phyloP scores from a whole-genome alignment of 1,140 invertebrate species.

The Ladona fulva region DNA sequence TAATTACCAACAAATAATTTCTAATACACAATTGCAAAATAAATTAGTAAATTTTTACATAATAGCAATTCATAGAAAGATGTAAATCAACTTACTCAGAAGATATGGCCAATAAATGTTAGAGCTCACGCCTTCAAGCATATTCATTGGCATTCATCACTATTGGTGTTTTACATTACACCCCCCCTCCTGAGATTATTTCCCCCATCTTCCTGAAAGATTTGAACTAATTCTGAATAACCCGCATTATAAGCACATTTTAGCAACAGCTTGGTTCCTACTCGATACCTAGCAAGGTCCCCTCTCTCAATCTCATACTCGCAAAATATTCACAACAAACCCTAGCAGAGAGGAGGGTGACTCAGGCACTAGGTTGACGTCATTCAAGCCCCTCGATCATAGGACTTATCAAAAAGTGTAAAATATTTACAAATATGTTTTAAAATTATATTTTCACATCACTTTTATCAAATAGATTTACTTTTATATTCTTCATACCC shows the following conservation, averaged over 20 bases:
- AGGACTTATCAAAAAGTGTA: constrained; percentile 10
- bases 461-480: constrained; percentile 2
- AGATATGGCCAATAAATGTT: background rate
- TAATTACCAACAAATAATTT: too few species aligned
- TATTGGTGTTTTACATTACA: background rate
- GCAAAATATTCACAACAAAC: background rate
- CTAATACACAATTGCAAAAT: too few species aligned
- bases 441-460: background rate
- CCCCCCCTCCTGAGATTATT: background rate
- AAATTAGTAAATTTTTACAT: too few species aligned
- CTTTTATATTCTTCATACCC: background rate
- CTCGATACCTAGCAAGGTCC: background rate
- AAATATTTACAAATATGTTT: constrained; percentile 9
- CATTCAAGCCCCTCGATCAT: background rate
- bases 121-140: background rate
- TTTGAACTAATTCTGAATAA: constrained; percentile 4
- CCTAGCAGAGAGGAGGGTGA: background rate
- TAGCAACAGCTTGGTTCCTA: background rate
- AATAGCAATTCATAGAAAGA: too few species aligned
- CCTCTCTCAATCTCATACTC: background rate
- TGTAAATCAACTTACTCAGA: too few species aligned
- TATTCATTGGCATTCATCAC: background rate
- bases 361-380: background rate
- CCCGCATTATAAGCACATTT: constrained; percentile 2
- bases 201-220: background rate